These are phyloP conservation scores for Drepana falcataria DNA, from an alignment of 2,888 invertebrate species.

Conservation along the genomic window DNA sequence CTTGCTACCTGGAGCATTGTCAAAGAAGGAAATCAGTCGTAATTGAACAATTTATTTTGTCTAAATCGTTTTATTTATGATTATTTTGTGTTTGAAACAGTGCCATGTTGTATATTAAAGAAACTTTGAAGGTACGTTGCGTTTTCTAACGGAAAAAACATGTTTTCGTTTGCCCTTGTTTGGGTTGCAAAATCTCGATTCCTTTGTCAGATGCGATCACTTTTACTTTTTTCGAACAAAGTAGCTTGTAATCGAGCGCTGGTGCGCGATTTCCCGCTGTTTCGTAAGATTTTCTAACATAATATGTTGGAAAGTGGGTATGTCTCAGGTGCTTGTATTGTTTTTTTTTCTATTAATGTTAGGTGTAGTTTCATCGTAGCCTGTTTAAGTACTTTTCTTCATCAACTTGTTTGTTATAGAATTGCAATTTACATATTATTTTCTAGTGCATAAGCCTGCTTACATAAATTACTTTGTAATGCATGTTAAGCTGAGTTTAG, in stretches of 20 bases:
- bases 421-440: too few species aligned
- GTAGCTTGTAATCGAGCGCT: constrained; percentile 24
- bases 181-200: constrained; percentile 67
- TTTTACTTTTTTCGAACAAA: constrained; percentile 64
- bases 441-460: too few species aligned
- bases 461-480: too few species aligned
- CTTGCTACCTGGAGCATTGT: constrained; percentile 27
- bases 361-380: too few species aligned
- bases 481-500: too few species aligned
- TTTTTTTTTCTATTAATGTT: too few species aligned
- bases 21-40: constrained; percentile 54
- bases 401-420: too few species aligned
- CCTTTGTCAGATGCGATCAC: constrained; percentile 66
- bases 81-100: constrained; percentile 45
- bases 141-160: constrained; percentile 41
- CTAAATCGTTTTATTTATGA: constrained; percentile 50
- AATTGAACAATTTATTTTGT: constrained; percentile 52
- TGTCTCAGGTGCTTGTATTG: too few species aligned
- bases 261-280: constrained; percentile 42
- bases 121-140: constrained; percentile 40
- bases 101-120: constrained; percentile 50
- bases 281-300: constrained; percentile 29
- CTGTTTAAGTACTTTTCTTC: too few species aligned
- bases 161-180: constrained; percentile 70
- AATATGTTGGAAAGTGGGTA: constrained; percentile 35